Evolutionary conservation across 2,113 vertebrate genomes (phyloP), one percentile per base, ranked within the genome.

Genomic region (Pedionomus torquatus): DNA sequence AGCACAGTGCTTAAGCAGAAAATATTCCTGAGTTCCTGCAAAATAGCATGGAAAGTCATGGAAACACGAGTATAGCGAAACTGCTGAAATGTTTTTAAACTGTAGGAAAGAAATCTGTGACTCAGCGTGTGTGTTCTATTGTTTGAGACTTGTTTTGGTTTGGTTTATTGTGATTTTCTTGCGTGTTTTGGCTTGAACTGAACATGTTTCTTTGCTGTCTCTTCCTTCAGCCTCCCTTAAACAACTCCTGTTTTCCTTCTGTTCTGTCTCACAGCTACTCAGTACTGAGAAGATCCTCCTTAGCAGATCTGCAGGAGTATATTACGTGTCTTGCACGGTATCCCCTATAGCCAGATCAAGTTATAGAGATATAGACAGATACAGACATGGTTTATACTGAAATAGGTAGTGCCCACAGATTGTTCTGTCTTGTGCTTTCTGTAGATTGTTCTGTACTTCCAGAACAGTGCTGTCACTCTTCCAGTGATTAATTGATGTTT

Each of bases 141-240:
- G 46, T 78, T 75, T 57, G 31, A 83, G 84, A 44, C 26, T 39
- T 61, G n/a, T 39, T 54, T n/a, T 18, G 18, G 44, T 44, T 18
- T 46, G 46, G 19, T 46, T 46, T 48, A 43, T 81, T 78, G 48
- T 48, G 72, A 61, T 85, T 81, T 82, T 87, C 20, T 81, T 74
- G 35, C 63, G 49, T 78, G 46, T 75, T 95, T 97, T 96, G 90
- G n/a, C 75, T 95, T 85, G 57, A 95, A 69, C 63, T 31, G 61
- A 89, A 78, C 51, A 65, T 2, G 11, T 87, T 87, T 85, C 66
- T 86, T 91, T 92, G 65, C 77, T 5, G 12, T 79, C 14, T 85
- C 31, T 79, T 94, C 58, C 87, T 89, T 85, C 79, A 91, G 41
- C 11, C 0, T 87, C 31, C 31, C 55, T 92, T 78, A 78, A 75